phyloP scores from a whole-genome alignment of 2,797 vertebrate species.

The Gallirallus australis region DNA sequence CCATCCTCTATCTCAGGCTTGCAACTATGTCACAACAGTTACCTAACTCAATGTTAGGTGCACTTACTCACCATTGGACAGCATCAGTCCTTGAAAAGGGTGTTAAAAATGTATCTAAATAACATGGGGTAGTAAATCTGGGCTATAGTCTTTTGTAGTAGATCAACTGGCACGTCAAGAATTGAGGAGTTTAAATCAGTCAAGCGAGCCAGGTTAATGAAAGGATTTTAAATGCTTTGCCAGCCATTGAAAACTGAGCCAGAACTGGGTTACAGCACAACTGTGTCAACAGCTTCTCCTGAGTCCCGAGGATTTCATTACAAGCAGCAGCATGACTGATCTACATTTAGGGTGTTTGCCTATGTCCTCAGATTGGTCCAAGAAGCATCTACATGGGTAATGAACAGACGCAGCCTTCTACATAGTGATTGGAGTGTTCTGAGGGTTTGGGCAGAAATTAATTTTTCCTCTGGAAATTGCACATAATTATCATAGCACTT shows the following conservation, averaged over 20 bases:
- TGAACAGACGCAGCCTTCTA: neutral
- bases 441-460: neutral
- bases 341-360: neutral
- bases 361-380: neutral
- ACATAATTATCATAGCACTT: neutral
- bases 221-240: neutral
- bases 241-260: neutral
- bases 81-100: neutral
- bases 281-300: neutral
- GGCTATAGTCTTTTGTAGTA: neutral
- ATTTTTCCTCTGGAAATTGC: neutral
- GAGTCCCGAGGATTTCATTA: slow-evolving; percentile 11
- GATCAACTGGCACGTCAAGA: neutral
- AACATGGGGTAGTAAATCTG: neutral
- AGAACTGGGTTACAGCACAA: neutral
- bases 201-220: neutral
- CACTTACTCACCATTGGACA: neutral
- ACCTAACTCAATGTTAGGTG: neutral
- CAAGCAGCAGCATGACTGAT: neutral
- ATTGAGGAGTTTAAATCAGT: neutral
- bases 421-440: neutral
- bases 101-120: neutral
- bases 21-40: neutral
- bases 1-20: neutral
- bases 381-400: neutral